Evolutionary conservation across 2,888 invertebrate genomes (phyloP).

Genomic region (Diplolepis rosae): DNA sequence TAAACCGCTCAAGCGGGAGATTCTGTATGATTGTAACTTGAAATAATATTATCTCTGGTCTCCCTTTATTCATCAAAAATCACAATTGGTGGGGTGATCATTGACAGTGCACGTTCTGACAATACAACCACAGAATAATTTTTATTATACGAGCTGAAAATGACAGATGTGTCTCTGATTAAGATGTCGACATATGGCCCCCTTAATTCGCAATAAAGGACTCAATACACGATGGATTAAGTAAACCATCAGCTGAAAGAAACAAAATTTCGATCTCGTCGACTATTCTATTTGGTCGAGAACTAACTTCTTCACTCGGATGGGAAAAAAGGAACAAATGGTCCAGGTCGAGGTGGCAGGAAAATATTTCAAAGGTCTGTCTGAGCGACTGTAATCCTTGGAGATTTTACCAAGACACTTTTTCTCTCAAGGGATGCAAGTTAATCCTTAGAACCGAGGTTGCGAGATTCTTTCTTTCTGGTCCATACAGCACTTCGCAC

Average conservation of each 20-base stretch:
- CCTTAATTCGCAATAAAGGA: not conserved
- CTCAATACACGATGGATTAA: not conserved
- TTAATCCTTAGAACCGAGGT: constrained; percentile 38
- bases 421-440: constrained; percentile 33
- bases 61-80: not conserved
- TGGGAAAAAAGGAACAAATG: not conserved
- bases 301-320: not conserved
- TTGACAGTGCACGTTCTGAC: not conserved
- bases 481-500: constrained; percentile 20
- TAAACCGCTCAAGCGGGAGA: not conserved
- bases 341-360: constrained; percentile 23
- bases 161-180: not conserved
- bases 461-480: not conserved
- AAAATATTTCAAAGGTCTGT: constrained; percentile 43
- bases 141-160: not conserved
- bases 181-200: not conserved
- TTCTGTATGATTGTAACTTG: not conserved
- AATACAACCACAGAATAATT: not conserved
- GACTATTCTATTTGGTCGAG: not conserved
- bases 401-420: not conserved
- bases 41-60: constrained; percentile 2
- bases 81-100: not conserved
- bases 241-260: too few relatives aligned
- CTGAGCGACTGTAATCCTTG: constrained; percentile 29
- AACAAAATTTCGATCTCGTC: not conserved